Evolutionary conservation across 2,113 vertebrate genomes (phyloP), one percentile per base, ranked within the genome.

Genomic region (Coreoperca whiteheadi): DNA sequence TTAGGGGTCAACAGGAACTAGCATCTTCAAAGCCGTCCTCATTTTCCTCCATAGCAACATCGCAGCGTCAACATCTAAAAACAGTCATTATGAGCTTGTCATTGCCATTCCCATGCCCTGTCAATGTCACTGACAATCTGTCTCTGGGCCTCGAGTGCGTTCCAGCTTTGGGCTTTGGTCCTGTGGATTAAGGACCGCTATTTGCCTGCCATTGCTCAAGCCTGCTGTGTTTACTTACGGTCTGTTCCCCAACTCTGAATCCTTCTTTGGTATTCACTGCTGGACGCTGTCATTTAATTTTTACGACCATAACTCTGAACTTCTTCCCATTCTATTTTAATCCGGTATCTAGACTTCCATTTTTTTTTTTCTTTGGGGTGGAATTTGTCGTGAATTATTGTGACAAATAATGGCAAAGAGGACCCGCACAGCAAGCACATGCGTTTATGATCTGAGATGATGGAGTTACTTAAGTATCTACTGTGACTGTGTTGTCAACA

Each of bases 71-170:
- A 11, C 74, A 69, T 79, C 76, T 41, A 59, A 87, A 90, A 90
- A 86, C 84, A 71, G 56, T 81, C 63, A 80, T 87, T 76, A 77
- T 57, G 51, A 78, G 63, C 48, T 70, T 56, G 70, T 41, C 51
- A 15, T 32, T 84, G 74, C 66, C 65, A 48, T 94, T 94, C 91
- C 91, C 90, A 92, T 89, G 82, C 77, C 63, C 85, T 64, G 30
- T 83, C 69, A 25, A 11, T 87, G 81, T 88, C 87, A 82, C 48
- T 76, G 57, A 34, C 67, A 83, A 69, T 88, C 68, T 28, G 51
- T 88, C 76, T 63, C 50, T 0, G 37, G 20, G 70, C 34, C 60
- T 67, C 34, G 2, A 59, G 37, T 6, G 51, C 28, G 2, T 81
- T 89, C 74, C 69, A 83, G 76, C 74, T 78, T 79, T 57, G 50